Conservation (phyloP, 1,140 invertebrate species). For the Brachionus plicatilis region DNA sequence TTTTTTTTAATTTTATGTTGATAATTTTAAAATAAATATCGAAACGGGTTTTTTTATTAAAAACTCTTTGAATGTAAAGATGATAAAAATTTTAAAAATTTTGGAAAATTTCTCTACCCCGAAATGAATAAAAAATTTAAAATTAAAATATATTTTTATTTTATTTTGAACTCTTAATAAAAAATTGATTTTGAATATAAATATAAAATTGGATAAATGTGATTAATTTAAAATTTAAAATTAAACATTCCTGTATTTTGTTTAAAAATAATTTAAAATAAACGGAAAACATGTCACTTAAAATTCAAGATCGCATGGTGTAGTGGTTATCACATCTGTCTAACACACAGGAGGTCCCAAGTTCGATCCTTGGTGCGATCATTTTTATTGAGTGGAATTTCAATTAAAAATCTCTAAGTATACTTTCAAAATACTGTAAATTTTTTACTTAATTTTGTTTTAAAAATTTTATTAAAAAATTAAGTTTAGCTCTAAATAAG, state of each 20-base stretch:
- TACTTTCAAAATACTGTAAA: no score
- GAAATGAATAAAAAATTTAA: neutral
- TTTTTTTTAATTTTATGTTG: slow-evolving; percentile 1
- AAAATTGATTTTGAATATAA: no score
- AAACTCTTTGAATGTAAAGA: neutral
- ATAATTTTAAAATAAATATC: neutral
- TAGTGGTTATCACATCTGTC: slow-evolving; percentile 33
- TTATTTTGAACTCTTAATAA: no score
- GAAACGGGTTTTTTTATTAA: neutral
- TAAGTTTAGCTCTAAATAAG: no score
- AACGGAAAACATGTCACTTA: no score
- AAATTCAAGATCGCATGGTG: slow-evolving; percentile 10
- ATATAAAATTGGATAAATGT: neutral
- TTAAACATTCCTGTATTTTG: no score
- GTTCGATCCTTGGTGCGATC: slow-evolving; percentile 32
- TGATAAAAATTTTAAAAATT: neutral
- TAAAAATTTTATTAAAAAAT: no score
- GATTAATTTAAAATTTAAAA: no score
- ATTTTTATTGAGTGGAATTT: neutral
- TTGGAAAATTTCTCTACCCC: neutral
- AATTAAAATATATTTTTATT: neutral
- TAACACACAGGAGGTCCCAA: slow-evolving; percentile 34
- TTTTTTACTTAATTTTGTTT: no score
- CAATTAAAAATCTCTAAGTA: no score
- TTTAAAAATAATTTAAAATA: no score